phyloP scores from a whole-genome alignment of 2,888 invertebrate species.

The Drosophila meridiana region DNA sequence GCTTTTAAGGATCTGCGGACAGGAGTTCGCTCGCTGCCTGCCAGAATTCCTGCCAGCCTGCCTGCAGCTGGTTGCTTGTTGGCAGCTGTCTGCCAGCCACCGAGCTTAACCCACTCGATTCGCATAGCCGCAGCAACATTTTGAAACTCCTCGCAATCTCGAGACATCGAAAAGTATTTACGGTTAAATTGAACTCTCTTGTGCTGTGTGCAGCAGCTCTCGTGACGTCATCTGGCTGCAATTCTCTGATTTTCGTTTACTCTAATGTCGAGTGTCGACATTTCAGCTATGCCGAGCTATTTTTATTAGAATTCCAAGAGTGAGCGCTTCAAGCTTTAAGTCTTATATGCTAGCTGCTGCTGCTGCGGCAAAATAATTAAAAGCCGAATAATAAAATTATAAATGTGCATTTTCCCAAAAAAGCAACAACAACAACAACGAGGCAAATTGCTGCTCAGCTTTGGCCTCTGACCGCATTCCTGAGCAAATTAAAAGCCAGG shows the following conservation, averaged over 20 bases:
- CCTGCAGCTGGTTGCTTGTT: constrained; percentile 1
- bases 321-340: constrained; percentile 23
- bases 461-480: constrained; percentile 66
- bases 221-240: constrained; percentile 39
- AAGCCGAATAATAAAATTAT: constrained; percentile 61
- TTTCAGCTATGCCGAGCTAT: constrained; percentile 60
- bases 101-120: constrained; percentile 6
- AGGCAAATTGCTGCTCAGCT: constrained; percentile 16
- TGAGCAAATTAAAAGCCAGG: constrained; percentile 61
- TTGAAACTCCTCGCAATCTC: constrained; percentile 17
- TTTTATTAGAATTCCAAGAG: constrained; percentile 68
- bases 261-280: constrained; percentile 54
- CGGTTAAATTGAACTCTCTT: constrained; percentile 72
- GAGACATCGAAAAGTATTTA: constrained; percentile 63
- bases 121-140: constrained; percentile 12
- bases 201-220: constrained; percentile 44
- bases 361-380: constrained; percentile 62
- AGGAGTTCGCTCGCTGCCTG: constrained; percentile 46
- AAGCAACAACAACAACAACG: constrained; percentile 15
- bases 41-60: constrained; percentile 12
- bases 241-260: constrained; percentile 14
- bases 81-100: constrained; percentile 51
- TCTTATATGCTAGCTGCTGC: not conserved
- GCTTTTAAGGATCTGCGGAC: constrained; percentile 50
- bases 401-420: constrained; percentile 52